These are phyloP conservation scores for Elephas maximus DNA, from an alignment of 2,113 vertebrate species.

Conservation along the genomic window DNA sequence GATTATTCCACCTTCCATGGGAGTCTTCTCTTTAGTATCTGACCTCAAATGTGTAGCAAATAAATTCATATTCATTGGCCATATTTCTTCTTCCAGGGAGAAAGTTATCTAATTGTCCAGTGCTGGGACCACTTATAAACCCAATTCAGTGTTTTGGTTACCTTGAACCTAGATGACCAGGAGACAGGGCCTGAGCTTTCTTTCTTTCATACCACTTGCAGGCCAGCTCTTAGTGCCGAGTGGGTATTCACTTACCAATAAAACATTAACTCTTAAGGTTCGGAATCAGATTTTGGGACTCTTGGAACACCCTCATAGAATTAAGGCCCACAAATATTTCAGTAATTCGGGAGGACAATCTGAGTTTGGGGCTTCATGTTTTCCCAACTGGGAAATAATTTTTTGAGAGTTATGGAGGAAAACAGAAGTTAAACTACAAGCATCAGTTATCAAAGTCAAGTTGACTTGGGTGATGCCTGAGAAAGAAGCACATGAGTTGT, in stretches of 20 bases:
- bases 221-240: not conserved
- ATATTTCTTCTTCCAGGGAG: not conserved
- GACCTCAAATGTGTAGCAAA: conserved; percentile 58
- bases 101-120: not conserved
- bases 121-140: not conserved
- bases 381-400: not conserved
- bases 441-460: not conserved
- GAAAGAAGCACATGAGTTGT: not conserved
- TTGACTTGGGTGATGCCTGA: not conserved
- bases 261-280: not conserved
- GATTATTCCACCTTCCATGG: conserved; percentile 85
- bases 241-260: not conserved
- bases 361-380: not conserved
- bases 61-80: not conserved
- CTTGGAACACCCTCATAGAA: conserved; percentile 3
- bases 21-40: conserved; percentile 81
- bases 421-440: conserved; percentile 17
- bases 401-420: not conserved
- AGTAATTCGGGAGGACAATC: not conserved
- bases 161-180: not conserved
- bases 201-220: not conserved
- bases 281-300: conserved; percentile 37
- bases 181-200: not conserved
- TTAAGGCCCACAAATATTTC: not conserved
- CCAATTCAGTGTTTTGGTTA: not conserved